Evolutionary conservation across 2,888 invertebrate species (phyloP), one percentile per base, ranked within the genome.

Genomic region (Rhynchonema sp.): DNA sequence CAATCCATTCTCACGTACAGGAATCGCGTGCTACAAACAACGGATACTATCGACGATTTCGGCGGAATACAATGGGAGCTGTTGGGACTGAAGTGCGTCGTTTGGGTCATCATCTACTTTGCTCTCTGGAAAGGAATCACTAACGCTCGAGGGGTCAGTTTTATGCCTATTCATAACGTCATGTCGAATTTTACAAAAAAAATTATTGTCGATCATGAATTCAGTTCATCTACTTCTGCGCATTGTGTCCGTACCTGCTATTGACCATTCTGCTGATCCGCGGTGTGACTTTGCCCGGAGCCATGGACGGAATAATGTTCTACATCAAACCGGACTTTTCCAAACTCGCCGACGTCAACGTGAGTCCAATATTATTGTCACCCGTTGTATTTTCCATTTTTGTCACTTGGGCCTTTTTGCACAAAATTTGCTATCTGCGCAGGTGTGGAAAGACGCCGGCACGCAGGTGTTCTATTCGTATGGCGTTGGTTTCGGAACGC

Each of bases 41-140:
- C 70, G 2, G 65, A 64, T 30, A 59, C 65, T 6, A 70, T 72
- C 22, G 59, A 62, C 17, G 66, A 71, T 9, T 69, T 71, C 61
- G 72, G 72, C 3, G 69, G 66, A 20, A 69, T 72, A 60, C 72
- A 73, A 63, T 72, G 70, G 71, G 72, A 72, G 59, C 62, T 72
- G 26, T 61, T 70, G 26, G 63, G 63, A 38, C 61, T 60, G 6
- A 26, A 57, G 67, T 54, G 64, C 17, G 58, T 66, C n/a, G 66
- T 71, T 2, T 72, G 72, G 72, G 54, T 70, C 23, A 62, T 71
- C 53, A 65, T 73, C 60, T 72, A 72, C 61, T 72, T 73, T 62
- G 70, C 70, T 9, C 62, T 72, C n/a, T 72, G 71, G 69, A 71
- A 70, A 55, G 72, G 72, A 26, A 73, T 72, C 57, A 73, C 72